phyloP scores from a whole-genome alignment of 2,888 invertebrate species.

The Stenichneumon culpator region DNA sequence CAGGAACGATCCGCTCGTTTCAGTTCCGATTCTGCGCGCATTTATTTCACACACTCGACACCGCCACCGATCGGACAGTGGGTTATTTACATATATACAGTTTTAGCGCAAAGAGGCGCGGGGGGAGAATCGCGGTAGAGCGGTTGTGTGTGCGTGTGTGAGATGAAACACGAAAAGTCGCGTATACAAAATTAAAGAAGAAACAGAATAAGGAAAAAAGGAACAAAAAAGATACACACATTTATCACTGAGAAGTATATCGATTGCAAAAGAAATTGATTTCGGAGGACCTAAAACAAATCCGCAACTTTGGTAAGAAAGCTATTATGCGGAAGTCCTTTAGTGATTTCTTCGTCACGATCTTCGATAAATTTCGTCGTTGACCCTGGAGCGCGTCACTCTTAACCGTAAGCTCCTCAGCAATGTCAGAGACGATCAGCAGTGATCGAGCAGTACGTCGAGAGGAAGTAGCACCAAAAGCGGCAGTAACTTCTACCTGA shows the following conservation, averaged over 20 bases:
- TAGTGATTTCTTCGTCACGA: conserved; percentile 1
- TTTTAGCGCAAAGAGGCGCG: conserved; percentile 15
- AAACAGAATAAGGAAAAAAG: background rate
- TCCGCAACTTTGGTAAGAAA: conserved; percentile 1
- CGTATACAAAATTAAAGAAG: background rate
- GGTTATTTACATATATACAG: conserved; percentile 16
- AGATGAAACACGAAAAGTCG: background rate
- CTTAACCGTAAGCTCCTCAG: conserved; percentile 9
- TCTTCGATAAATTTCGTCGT: conserved; percentile 22
- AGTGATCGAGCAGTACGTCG: conserved; percentile 54
- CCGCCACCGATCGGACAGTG: conserved; percentile 28
- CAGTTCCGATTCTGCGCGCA: conserved; percentile 41
- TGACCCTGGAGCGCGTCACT: conserved; percentile 64
- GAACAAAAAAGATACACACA: background rate
- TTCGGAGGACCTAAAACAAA: conserved; percentile 1
- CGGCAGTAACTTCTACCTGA: conserved; percentile 63
- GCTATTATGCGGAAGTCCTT: background rate
- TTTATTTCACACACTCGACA: conserved; percentile 40
- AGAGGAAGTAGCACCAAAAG: conserved; percentile 62
- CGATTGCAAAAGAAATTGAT: background rate
- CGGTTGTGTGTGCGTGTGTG: conserved; percentile 14
- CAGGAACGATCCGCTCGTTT: conserved; percentile 27
- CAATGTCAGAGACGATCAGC: conserved; percentile 60
- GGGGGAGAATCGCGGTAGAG: background rate
- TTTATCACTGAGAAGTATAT: background rate